Evolutionary conservation across 2,113 vertebrate species (phyloP), one percentile per base, ranked within the genome.

Genomic region (Trochalopteron elliotii): DNA sequence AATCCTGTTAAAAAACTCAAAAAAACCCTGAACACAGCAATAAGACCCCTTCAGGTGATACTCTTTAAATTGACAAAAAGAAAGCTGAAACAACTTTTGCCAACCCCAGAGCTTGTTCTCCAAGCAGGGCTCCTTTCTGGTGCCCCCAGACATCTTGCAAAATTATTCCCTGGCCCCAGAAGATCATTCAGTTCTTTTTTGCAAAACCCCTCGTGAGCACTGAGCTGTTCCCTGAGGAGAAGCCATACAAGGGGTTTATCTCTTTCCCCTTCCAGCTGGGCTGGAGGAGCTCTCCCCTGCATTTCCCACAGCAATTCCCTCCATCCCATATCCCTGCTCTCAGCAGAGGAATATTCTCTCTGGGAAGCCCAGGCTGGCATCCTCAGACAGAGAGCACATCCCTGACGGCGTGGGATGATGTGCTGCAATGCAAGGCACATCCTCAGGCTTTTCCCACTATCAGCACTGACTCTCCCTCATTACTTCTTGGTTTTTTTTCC

Each of bases 341-440:
- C 42, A 70, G 55, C 86, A 69, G 61, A 82, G 19, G 21, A n/a
- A 75, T 76, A 44, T 6, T 70, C 33, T 55, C 81, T 23, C 86
- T 0, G 15, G 76, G 79, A 88, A 74, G 56, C 11, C 16, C 59
- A 13, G 0, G 0, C 18, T 1, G 0, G 21, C 33, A 25, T 75
- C 69, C 37, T 68, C 35, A 49, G 44, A 11, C 42, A 52, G 47
- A 14, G 11, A 65, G 18, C 1, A 0, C 37, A 12, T 42, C 67
- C 60, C 55, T 42, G 76, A 11, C 0, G 0, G 28, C 0, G 4
- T 14, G 47, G n/a, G 47, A 33, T 0, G 2, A 13, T 2, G 1
- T 10, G 30, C 61, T 88, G 76, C 37, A 45, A 6, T 5, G 22
- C 14, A n/a, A 83, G 45, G 47, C 55, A 67, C 42, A 53, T 77